Conservation (phyloP, 2,113 vertebrate genomes). For the Apodemus speciosus region DNA sequence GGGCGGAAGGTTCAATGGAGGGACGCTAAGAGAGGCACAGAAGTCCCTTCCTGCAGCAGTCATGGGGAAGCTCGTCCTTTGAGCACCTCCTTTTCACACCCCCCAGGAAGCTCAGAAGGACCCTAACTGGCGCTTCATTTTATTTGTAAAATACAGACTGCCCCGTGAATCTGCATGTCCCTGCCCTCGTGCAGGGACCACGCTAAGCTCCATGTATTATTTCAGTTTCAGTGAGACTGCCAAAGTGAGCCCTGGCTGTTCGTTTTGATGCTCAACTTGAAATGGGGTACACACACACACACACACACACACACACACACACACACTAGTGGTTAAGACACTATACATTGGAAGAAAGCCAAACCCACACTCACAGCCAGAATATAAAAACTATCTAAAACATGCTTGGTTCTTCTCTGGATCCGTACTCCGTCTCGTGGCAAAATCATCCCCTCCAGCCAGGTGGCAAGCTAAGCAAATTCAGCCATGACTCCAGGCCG, state of each 20-base stretch:
- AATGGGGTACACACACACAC: not conserved
- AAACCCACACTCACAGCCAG: not conserved
- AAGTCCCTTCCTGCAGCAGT: not conserved
- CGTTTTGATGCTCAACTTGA: not conserved
- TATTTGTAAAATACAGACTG: not conserved
- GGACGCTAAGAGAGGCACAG: not conserved
- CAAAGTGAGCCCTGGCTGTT: not conserved
- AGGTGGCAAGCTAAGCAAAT: slow-evolving; percentile 71
- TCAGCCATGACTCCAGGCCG: slow-evolving; percentile 62
- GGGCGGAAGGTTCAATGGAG: not conserved
- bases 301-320: too few relatives aligned
- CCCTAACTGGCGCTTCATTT: not conserved
- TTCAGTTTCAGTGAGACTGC: not conserved
- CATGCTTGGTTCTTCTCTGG: not conserved
- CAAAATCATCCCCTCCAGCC: slow-evolving; percentile 28
- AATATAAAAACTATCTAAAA: slow-evolving; percentile 5
- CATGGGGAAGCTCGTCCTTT: not conserved
- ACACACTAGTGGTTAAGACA: too few relatives aligned
- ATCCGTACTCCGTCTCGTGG: not conserved
- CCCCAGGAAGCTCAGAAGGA: not conserved
- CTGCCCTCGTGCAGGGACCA: not conserved
- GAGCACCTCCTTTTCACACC: not conserved
- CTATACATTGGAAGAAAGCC: accelerated
- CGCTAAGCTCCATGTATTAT: not conserved
- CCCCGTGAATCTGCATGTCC: not conserved